Evolutionary conservation across 2,888 invertebrate genomes (phyloP).

Genomic region (Sarcophaga rosellei): DNA sequence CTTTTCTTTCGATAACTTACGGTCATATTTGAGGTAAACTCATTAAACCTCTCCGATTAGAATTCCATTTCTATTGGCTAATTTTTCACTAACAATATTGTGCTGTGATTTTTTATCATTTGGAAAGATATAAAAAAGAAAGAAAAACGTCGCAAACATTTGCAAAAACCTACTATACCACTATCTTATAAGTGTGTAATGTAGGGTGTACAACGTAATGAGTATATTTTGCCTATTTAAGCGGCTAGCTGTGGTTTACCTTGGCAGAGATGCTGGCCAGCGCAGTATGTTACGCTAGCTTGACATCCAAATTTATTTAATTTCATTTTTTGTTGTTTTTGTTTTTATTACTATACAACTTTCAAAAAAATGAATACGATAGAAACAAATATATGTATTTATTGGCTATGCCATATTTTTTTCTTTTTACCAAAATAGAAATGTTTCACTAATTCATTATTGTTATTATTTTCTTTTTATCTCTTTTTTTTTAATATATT

Average conservation of each 20-base stretch:
- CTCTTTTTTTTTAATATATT: not conserved
- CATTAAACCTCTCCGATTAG: too few species aligned
- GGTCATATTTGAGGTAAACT: too few species aligned
- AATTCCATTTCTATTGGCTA: too few species aligned
- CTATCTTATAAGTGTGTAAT: not conserved
- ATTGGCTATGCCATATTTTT: not conserved
- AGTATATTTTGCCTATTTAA: not conserved
- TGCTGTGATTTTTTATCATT: not conserved
- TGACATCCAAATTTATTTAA: slow-evolving; percentile 36
- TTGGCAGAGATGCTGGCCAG: slow-evolving; percentile 50
- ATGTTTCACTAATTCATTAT: not conserved
- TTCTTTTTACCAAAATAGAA: not conserved
- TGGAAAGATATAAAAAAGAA: too few species aligned
- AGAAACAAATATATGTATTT: not conserved
- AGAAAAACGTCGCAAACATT: not conserved
- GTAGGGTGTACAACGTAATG: not conserved
- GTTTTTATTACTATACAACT: not conserved
- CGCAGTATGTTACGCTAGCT: not conserved
- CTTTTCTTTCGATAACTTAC: too few species aligned
- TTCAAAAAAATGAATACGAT: not conserved
- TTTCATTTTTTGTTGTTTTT: slow-evolving; percentile 3
- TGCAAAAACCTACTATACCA: not conserved
- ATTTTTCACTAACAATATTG: too few species aligned
- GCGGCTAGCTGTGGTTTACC: slow-evolving; percentile 49
- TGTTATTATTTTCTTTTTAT: slow-evolving; percentile 1